Conservation (phyloP, 2,888 invertebrate species). For the Synanthedon vespiformis region DNA sequence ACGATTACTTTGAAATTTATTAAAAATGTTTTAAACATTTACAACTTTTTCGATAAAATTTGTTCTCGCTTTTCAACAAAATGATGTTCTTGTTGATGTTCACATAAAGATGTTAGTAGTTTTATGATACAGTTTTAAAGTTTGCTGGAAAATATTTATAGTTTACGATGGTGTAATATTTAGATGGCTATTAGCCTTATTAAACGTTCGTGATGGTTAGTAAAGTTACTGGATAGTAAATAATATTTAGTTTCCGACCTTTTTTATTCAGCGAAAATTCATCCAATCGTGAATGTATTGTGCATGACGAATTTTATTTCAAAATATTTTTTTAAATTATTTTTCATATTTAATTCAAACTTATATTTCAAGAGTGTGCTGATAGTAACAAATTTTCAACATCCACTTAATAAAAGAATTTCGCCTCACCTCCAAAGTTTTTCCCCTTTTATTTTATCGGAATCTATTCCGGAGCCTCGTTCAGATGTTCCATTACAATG, state of each 20-base stretch:
- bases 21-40: too few relatives aligned
- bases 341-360: too few relatives aligned
- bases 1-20: too few relatives aligned
- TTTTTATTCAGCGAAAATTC: too few relatives aligned
- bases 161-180: neutral
- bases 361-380: too few relatives aligned
- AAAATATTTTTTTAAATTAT: too few relatives aligned
- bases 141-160: neutral
- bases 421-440: conserved; percentile 38
- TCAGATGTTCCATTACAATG: conserved; percentile 16
- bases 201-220: too few relatives aligned
- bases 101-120: conserved; percentile 1
- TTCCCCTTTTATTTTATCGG: conserved; percentile 59
- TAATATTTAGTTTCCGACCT: too few relatives aligned
- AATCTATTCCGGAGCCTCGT: conserved; percentile 36
- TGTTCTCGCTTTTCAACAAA: conserved; percentile 3
- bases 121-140: neutral
- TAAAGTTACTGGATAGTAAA: too few relatives aligned
- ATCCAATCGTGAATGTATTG: too few relatives aligned
- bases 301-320: too few relatives aligned
- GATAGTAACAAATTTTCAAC: neutral
- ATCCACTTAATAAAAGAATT: conserved; percentile 23
- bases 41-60: neutral
- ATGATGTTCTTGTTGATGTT: conserved; percentile 4
- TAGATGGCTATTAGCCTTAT: too few relatives aligned